Evolutionary conservation across 2,797 vertebrate species (phyloP), one percentile per base, ranked within the genome.

Genomic region (Poeciliopsis turneri): DNA sequence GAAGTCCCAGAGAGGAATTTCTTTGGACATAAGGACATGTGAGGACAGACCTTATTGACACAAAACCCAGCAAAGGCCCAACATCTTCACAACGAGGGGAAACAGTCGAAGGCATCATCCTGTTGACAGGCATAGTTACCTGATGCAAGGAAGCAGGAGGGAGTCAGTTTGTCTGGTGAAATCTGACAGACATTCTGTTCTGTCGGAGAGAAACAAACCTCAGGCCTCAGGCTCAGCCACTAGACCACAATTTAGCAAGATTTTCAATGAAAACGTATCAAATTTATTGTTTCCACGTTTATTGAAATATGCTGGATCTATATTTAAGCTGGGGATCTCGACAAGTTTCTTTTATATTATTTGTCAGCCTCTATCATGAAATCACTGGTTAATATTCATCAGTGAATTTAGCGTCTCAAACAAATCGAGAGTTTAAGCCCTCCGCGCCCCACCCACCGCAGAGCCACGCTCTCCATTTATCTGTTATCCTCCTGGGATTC

Each of bases 331-430:
- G 57, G 57, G 30, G 28, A 61, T 33, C 57, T 61, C 33, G 59
- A 61, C 59, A 33, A 33, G 59, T 15, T 61, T 61, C 15, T 33
- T 33, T 84, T 74, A 74, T 77, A 64, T 78, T 64, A 75, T 74
- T 53, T 12, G 61, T 74, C 49, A 81, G 18, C 5, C 0, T 36
- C 64, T 45, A 39, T 72, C 46, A 78, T 77, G 68, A 82, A 84
- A 77, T 81, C 78, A 47, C 43, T 69, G 70, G 68, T 87, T 80
- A 86, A 89, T 92, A 92, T 91, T 86, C 72, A 88, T 83, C 78
- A 82, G 83, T 76, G 73, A 74, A 59, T 64, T 39, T 78, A 82
- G 82, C 30, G 72, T 81, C 74, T 75, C 73, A 74, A 74, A 78
- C 45, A 78, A 81, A 90, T 61, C 2, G 15, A 33, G 28, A 16